Base-by-base conservation (phyloP, 2,113 vertebrate genomes). In the Oreochromis niloticus region DNA sequence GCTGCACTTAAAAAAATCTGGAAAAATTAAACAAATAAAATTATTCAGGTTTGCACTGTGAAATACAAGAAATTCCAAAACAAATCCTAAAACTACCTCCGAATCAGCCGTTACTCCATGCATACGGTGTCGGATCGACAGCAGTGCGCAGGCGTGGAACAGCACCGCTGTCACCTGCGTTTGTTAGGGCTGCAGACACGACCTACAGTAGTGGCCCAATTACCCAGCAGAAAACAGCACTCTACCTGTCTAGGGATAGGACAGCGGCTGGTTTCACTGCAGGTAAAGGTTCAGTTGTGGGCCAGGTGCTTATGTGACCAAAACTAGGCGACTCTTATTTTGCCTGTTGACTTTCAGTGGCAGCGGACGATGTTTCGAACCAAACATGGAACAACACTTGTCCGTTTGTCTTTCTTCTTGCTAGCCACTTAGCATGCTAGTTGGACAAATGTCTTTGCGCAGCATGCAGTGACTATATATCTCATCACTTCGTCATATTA, bases 271-370 rank as follows among this genome's bases (percentile, higher is more conserved):
- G 80, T 73, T 41, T 19, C 81, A 39, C 43, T 9, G 57, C 85
- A 95, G 88, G 95, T 94, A 94, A 92, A 86, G 4, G 75, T n/a
- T 17, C 8, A 13, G 36, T 32, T n/a, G 48, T 32, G 8, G 61
- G 41, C n/a, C 36, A 32, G 6, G 11, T 19, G 34, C 6, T 22
- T 32, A 46, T 27, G 55, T 34, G 8, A 52, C 11, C 16, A 10
- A 12, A 78, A 78, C 6, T 32, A 16, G 2, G 27, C 24, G 11
- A 16, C 22, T 75, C n/a, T 30, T 75, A 4, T 50, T 85, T 55
- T 55, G 32, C 14, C 19, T 34, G 41, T 36, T 86, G 68, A 82
- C 27, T 54, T 81, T 61, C 36, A 75, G 9, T 14, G 16, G 16
- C 17, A 85, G 30, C 52, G 36, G 79, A 41, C 6, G 6, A 73